Evolutionary conservation across 2,113 vertebrate genomes (phyloP).

Genomic region (Lipophrys pholis): DNA sequence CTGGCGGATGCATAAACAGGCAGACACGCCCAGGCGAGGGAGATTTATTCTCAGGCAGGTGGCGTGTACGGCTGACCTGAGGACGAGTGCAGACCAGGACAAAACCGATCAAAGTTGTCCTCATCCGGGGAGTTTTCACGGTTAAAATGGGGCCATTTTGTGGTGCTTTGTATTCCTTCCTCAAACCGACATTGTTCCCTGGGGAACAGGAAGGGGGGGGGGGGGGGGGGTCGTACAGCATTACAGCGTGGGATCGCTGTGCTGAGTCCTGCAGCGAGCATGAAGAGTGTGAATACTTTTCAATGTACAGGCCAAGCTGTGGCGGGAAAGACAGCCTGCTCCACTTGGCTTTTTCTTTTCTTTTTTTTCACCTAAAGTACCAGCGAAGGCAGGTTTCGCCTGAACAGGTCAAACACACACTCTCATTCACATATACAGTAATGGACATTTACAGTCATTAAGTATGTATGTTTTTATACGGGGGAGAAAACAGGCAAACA

Average conservation of each 20-base stretch:
- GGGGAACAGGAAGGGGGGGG: neutral
- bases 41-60: neutral
- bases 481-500: too few species aligned
- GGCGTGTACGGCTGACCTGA: neutral
- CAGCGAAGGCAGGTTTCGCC: too few species aligned
- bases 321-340: neutral
- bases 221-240: conserved; percentile 27
- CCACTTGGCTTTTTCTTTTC: conserved; percentile 45
- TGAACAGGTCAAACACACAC: too few species aligned
- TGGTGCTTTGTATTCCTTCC: neutral
- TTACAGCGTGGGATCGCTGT: conserved; percentile 6
- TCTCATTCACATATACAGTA: too few species aligned
- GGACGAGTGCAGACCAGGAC: neutral
- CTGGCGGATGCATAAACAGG: conserved; percentile 4
- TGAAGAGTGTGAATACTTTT: neutral
- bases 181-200: neutral
- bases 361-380: too few species aligned
- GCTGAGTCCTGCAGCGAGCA: conserved; percentile 18
- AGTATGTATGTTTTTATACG: too few species aligned
- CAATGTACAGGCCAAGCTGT: neutral
- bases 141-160: conserved; percentile 10
- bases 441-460: too few species aligned
- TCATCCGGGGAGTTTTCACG: neutral
- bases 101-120: neutral
- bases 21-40: neutral